phyloP scores from a whole-genome alignment of 2,797 vertebrate genomes.

The Amblyopsis hoosieri region DNA sequence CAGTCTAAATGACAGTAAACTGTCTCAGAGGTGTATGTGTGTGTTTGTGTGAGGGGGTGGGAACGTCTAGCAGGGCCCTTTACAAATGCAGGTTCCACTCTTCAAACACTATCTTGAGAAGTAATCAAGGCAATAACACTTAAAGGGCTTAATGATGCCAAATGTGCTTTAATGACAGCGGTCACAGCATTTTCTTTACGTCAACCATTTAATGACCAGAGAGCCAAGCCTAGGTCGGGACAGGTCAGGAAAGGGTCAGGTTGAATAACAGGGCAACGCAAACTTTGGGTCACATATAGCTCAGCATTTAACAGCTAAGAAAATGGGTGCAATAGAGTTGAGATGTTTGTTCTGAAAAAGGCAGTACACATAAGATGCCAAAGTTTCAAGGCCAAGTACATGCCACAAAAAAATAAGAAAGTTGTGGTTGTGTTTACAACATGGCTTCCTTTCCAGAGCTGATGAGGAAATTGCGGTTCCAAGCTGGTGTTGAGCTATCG shows the following conservation, averaged over 20 bases:
- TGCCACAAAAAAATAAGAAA: conserved; percentile 1
- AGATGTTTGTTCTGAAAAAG: conserved; percentile 36
- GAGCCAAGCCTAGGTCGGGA: conserved; percentile 24
- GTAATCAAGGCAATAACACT: conserved; percentile 79
- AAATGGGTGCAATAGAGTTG: conserved; percentile 19
- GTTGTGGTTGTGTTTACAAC: conserved; percentile 25
- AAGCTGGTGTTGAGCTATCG: conserved; percentile 6
- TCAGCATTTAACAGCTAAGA: conserved; percentile 1
- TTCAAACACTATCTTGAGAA: conserved; percentile 84
- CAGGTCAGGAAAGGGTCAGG: conserved; percentile 67
- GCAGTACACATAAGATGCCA: conserved; percentile 8
- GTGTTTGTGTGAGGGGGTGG: neutral
- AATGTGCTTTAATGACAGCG: conserved; percentile 81
- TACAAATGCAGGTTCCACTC: conserved; percentile 70
- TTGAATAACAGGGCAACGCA: conserved; percentile 62
- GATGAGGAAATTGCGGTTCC: conserved; percentile 44
- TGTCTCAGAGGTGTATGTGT: conserved; percentile 32
- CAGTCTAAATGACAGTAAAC: conserved; percentile 67
- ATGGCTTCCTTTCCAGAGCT: conserved; percentile 33
- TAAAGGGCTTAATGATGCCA: conserved; percentile 78
- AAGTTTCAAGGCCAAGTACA: conserved; percentile 45
- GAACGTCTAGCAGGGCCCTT: conserved; percentile 69
- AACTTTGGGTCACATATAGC: conserved; percentile 38
- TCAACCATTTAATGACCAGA: conserved; percentile 51
- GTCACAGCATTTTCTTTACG: conserved; percentile 64